A percentile compares a stretch with the other conserved stretches of the same genome.
Evolutionary conservation across 2,888 invertebrate genomes (phyloP).

Genomic region (Monopis laevigella): DNA sequence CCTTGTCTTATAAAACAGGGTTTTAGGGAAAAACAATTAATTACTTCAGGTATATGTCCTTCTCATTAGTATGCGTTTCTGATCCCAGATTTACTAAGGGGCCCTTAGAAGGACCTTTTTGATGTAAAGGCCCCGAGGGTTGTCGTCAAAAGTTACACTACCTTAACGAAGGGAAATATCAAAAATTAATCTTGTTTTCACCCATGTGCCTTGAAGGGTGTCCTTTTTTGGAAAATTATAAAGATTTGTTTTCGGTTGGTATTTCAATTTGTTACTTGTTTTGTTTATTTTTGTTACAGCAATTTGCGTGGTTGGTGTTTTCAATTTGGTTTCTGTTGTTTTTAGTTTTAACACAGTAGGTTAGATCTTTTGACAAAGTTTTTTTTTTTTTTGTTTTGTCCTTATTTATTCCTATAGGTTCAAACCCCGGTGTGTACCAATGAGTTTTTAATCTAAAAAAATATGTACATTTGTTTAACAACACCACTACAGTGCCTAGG

Average conservation of each 20-base stretch:
- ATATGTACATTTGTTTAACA: too few species aligned
- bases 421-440: too few species aligned
- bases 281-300: slow-evolving; percentile 1
- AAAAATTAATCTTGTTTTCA: slow-evolving; percentile 12
- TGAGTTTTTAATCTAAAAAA: too few species aligned
- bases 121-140: slow-evolving; percentile 9
- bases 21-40: slow-evolving; percentile 8
- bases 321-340: too few species aligned
- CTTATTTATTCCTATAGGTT: too few species aligned
- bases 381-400: too few species aligned
- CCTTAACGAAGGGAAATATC: not conserved
- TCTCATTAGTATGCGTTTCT: slow-evolving; percentile 8
- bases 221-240: too few species aligned
- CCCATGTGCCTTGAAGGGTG: not conserved
- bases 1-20: not conserved
- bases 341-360: too few species aligned
- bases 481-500: too few species aligned
- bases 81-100: slow-evolving; percentile 10
- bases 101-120: slow-evolving; percentile 4
- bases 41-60: slow-evolving; percentile 2
- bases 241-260: too few species aligned
- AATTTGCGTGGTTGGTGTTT: too few species aligned
- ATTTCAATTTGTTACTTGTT: slow-evolving; percentile 1
- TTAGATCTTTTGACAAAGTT: too few species aligned
- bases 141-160: slow-evolving; percentile 6